Evolutionary conservation across 2,113 vertebrate genomes (phyloP), one percentile per base, ranked within the genome.

Genomic region (Myrmophylax atrothorax): DNA sequence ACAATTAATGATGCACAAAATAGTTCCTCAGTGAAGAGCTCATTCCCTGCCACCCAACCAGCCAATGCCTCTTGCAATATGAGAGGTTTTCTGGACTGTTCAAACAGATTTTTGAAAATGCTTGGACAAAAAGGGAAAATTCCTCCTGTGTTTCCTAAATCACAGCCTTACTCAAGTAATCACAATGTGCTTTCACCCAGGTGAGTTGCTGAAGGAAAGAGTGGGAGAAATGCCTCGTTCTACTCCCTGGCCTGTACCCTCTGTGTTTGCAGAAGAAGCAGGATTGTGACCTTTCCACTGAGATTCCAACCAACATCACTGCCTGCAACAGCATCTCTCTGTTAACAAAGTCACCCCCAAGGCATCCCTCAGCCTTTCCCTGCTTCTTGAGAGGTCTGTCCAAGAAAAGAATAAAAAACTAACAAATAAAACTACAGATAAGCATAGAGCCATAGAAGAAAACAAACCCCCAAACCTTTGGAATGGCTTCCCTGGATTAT

Each of bases 401-500:
- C 3, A 9, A 93, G 56, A 82, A 83, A 52, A 47, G 15, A 76
- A 73, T 24, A 37, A 68, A 78, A 77, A 14, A 12, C 11, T 40
- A 49, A 29, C 1, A 3, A 82, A 52, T 1, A 37, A 68, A 91
- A 55, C 31, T 1, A 75, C 46, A 81, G 76, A 53, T 3, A 15
- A 75, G 28, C 64, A 46, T n/a, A 70, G 10, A 80, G 22, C 12
- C 79, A 79, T 85, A 20, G 50, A 93, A 94, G 64, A 96, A 95
- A 97, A 29, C 18, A 82, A 83, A 49, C 28, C 16, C 60, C 26
- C 44, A 91, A 47, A 18, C 12, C 29, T 10, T 31, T 55, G 40
- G 84, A 96, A 96, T 78, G 85, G 33, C 62, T 97, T 92, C n/a
- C 75, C 58, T 62, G 92, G 84, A 93, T 96, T 95, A 94, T 92